Base-by-base conservation (phyloP, 2,888 invertebrate genomes). In the Drosophila rubida region DNA sequence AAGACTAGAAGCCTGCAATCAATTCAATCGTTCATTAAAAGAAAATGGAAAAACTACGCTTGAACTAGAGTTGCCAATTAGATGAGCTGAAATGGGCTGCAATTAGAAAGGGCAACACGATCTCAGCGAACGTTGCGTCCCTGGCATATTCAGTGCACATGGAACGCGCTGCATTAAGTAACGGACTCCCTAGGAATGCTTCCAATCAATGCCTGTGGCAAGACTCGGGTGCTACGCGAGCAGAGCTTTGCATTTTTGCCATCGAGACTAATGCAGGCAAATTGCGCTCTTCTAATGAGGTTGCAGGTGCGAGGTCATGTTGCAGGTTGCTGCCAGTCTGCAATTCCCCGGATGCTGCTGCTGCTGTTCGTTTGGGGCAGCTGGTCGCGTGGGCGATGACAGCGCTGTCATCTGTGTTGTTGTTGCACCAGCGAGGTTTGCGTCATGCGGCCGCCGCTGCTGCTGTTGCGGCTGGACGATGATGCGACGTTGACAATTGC, bases 401-500 rank as follows among this genome's bases (percentile, higher is more conserved):
- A 53, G 57, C 46, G 54, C 46, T 32, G 37, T 13, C 37, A n/a
- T n/a, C n/a, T n/a, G 22, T n/a, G n/a, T 32, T 32, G 32, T 4
- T n/a, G 32, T 32, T 32, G 16, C 54, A 46, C 11, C 8, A 30
- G 22, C 22, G 44, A 5, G 25, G n/a, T n/a, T 73, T 73, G 74
- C 69, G 60, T 73, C 74, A 73, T 73, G 54, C 48, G 5, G 25
- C 6, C 1, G 6, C 23, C 5, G 23, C 23, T 23, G 1, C 23
- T 59, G 49, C 19, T 19, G 23, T 6, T 23, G 23, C 23, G 3
- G 11, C n/a, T 25, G 46, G 5, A 25, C 55, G 57, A 14, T 19
- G 19, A 19, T 19, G 67, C 54, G 46, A 19, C 55, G 74, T 57
- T 55, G 46, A 66, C 45, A 67, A 62, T 32, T 69, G 73, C 59